A percentile compares a stretch with the other conserved stretches of the same genome.
Evolutionary conservation across 2,797 vertebrate genomes (phyloP).

Genomic region (Acanthornis magna): DNA sequence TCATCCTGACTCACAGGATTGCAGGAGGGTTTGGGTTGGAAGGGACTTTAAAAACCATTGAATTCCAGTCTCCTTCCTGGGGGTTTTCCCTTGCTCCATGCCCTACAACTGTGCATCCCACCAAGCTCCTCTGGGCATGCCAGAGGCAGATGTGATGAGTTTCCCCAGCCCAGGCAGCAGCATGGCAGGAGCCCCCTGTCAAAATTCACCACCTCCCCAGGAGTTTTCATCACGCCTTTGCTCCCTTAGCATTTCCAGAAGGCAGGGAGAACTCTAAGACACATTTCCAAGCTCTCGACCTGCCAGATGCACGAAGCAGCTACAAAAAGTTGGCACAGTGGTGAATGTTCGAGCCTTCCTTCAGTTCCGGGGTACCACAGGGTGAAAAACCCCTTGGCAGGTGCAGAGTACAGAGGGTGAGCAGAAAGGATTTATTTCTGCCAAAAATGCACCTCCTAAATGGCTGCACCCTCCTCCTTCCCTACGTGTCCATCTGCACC

Average conservation of each 20-base stretch:
- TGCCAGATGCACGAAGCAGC: neutral
- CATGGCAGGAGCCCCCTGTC: neutral
- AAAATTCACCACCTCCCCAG: neutral
- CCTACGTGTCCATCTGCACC: neutral
- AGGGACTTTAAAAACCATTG: neutral
- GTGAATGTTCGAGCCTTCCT: neutral
- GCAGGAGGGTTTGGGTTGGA: neutral
- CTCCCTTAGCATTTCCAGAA: neutral
- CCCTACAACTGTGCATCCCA: neutral
- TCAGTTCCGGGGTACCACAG: neutral
- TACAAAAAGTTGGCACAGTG: fast-evolving
- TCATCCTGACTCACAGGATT: neutral
- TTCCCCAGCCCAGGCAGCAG: neutral
- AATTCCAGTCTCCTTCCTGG: neutral
- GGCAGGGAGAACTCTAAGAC: neutral
- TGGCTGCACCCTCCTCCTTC: neutral
- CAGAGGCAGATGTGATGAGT: neutral
- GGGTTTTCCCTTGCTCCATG: neutral
- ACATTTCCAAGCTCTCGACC: neutral
- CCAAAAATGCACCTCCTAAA: neutral
- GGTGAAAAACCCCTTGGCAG: neutral
- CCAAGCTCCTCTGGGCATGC: neutral
- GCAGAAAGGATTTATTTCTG: neutral
- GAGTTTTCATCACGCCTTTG: neutral
- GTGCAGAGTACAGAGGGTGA: neutral